phyloP scores from a whole-genome alignment of 1,140 invertebrate genomes.

The Nephila pilipes region DNA sequence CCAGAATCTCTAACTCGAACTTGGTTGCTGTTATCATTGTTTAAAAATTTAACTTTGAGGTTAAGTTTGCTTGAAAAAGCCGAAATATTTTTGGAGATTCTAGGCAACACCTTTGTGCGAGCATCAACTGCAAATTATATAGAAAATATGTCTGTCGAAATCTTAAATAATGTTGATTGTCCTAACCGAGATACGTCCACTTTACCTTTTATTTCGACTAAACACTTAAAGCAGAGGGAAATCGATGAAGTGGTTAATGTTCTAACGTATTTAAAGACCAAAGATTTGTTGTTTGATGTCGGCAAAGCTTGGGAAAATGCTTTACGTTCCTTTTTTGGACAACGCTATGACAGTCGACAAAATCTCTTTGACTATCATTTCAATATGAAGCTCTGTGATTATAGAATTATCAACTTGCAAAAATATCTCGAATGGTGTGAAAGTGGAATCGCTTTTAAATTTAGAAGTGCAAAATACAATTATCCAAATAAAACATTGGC shows the following conservation, averaged over 20 bases:
- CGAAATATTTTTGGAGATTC: slow-evolving; percentile 63
- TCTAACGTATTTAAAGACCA: slow-evolving; percentile 38
- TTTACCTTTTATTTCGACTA: background rate
- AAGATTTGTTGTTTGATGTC: background rate
- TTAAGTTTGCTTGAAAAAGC: slow-evolving; percentile 51
- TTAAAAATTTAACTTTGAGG: background rate
- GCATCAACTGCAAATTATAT: background rate
- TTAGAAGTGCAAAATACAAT: slow-evolving; percentile 52
- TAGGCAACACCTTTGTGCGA: slow-evolving; percentile 44
- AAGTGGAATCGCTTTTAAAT: slow-evolving; percentile 67
- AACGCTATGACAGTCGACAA: slow-evolving; percentile 41
- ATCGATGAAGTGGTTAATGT: slow-evolving; percentile 26
- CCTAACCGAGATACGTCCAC: background rate
- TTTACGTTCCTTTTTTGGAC: slow-evolving; percentile 41
- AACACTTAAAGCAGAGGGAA: slow-evolving; percentile 48
- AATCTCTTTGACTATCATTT: slow-evolving; percentile 70
- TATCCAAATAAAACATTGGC: slow-evolving; percentile 63
- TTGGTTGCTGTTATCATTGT: slow-evolving; percentile 61
- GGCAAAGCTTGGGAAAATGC: slow-evolving; percentile 57
- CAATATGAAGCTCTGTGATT: slow-evolving; percentile 62
- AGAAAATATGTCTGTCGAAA: background rate
- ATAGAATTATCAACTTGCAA: slow-evolving; percentile 43
- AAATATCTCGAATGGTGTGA: slow-evolving; percentile 70
- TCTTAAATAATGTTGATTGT: background rate
- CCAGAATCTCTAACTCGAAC: slow-evolving; percentile 30